Evolutionary conservation across 2,888 invertebrate species (phyloP).

Genomic region (Druceiella hillmani): DNA sequence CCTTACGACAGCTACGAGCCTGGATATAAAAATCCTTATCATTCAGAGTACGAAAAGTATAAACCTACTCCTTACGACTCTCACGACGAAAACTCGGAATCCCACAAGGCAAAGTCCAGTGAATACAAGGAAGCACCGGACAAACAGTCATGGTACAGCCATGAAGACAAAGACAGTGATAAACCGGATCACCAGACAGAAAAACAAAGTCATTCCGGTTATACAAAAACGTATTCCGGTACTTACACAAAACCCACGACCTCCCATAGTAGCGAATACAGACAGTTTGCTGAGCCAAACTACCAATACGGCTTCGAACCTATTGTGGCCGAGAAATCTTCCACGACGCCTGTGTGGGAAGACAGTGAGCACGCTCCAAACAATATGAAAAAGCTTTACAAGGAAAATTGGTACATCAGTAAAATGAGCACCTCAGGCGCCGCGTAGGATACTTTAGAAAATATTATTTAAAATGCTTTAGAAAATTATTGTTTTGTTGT

Average conservation of each 20-base stretch:
- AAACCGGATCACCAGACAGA: conserved; percentile 13
- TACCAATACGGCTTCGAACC: conserved; percentile 50
- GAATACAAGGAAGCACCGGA: no score
- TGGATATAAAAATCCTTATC: no score
- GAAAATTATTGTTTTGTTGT: no score
- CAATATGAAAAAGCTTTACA: conserved; percentile 40
- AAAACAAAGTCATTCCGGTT: background rate
- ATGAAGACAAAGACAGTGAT: no score
- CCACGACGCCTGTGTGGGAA: conserved; percentile 35
- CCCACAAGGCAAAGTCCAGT: no score
- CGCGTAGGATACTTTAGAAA: conserved; percentile 40
- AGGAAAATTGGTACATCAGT: conserved; percentile 47
- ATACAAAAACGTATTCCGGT: conserved; percentile 25
- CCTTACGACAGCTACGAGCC: no score
- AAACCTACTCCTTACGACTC: no score
- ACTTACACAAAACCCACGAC: background rate
- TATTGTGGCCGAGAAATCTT: conserved; percentile 26
- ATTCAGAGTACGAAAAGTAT: no score
- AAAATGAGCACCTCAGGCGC: conserved; percentile 39
- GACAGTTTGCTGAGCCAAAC: conserved; percentile 41
- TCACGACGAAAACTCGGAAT: no score
- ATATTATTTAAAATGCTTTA: no score
- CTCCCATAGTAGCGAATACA: no score
- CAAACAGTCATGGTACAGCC: no score
- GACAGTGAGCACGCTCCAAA: conserved; percentile 42